These are phyloP conservation scores for Amphiprion percula DNA, from an alignment of 2,113 vertebrate genomes.

Conservation along the genomic window DNA sequence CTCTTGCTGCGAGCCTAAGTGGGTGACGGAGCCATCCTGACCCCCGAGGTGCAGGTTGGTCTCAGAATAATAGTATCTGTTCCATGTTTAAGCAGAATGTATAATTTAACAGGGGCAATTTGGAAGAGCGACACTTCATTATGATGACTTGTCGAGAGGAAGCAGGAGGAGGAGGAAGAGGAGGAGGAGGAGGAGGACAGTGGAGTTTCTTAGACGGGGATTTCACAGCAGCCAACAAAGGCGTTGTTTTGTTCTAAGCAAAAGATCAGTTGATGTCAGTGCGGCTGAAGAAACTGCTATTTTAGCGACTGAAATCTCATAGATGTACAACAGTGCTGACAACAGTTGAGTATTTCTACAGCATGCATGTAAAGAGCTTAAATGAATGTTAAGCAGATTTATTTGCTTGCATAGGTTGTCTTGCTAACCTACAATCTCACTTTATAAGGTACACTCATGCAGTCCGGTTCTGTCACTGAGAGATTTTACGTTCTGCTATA, in stretches of 20 bases:
- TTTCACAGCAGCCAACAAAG: constrained; percentile 4
- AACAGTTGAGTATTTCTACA: background rate
- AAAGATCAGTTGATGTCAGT: background rate
- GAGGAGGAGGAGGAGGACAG: background rate
- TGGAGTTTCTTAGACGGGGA: background rate
- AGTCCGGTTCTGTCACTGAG: background rate
- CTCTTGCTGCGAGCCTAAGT: constrained; percentile 53
- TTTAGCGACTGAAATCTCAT: background rate
- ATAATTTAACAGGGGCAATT: constrained; percentile 77
- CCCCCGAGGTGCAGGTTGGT: constrained; percentile 65
- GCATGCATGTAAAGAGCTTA: background rate
- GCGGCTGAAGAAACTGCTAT: background rate
- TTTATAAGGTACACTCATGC: background rate
- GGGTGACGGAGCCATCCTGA: constrained; percentile 50
- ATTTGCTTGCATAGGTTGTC: background rate
- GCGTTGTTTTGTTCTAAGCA: background rate
- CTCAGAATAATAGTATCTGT: constrained; percentile 78
- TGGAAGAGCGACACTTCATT: constrained; percentile 70
- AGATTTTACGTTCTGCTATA: background rate
- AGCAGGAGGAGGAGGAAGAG: background rate
- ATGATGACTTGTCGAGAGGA: constrained; percentile 31
- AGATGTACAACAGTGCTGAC: background rate
- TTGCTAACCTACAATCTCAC: background rate
- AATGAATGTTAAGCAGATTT: background rate
- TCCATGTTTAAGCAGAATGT: constrained; percentile 71